Evolutionary conservation across 1,140 invertebrate genomes (phyloP).

Genomic region (Leptopilina clavipes): DNA sequence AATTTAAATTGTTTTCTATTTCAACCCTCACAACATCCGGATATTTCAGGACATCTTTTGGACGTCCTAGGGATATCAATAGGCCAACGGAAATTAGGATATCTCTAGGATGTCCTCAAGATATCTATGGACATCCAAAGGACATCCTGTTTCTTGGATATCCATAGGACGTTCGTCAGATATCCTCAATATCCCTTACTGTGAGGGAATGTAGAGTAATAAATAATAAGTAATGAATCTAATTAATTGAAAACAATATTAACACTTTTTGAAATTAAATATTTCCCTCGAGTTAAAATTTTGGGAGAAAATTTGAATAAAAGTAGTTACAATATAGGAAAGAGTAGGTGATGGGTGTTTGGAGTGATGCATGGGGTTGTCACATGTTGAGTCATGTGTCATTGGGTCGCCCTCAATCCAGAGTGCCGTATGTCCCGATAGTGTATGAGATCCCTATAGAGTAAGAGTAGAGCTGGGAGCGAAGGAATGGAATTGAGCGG

Average conservation of each 20-base stretch:
- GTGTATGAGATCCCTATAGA: constrained; percentile 47
- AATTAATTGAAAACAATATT: background rate
- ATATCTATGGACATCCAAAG: too few species aligned
- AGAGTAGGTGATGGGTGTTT: constrained; percentile 29
- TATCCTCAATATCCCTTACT: too few species aligned
- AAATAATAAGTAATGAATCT: too few species aligned
- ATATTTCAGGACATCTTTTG: too few species aligned
- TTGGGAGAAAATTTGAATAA: background rate
- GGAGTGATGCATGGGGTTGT: constrained; percentile 64
- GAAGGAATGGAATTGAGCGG: constrained; percentile 50
- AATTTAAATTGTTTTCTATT: too few species aligned
- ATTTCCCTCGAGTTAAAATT: background rate
- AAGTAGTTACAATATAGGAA: constrained; percentile 36
- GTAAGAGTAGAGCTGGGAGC: constrained; percentile 46
- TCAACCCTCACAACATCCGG: too few species aligned
- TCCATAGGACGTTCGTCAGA: too few species aligned
- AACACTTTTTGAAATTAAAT: background rate
- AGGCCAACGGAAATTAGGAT: too few species aligned
- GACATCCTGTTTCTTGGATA: too few species aligned
- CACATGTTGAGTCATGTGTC: constrained; percentile 70
- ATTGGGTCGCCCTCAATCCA: constrained; percentile 65
- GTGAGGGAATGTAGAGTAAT: too few species aligned
- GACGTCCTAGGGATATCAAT: too few species aligned
- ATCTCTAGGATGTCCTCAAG: too few species aligned
- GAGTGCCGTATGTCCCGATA: constrained; percentile 52